A percentile compares a stretch with the other conserved stretches of the same genome.
Evolutionary conservation across 2,113 vertebrate species (phyloP).

Genomic region (Corydoras maculifer): DNA sequence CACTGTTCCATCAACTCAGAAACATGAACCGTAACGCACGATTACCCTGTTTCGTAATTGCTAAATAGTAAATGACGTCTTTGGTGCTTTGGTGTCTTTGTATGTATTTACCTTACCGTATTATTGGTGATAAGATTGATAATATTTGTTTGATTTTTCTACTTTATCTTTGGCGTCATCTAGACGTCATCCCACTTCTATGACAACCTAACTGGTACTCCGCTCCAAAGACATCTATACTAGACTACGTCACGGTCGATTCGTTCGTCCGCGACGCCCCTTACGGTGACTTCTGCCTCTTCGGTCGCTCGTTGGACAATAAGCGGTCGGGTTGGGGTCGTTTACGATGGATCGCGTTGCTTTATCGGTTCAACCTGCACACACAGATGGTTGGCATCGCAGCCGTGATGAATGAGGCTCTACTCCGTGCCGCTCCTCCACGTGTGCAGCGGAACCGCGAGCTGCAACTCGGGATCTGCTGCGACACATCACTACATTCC

Average conservation of each 20-base stretch:
- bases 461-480: constrained; percentile 67
- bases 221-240: not conserved
- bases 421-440: constrained; percentile 70
- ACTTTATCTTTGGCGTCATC: constrained; percentile 8
- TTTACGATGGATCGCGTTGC: not conserved
- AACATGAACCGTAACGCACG: too few relatives aligned
- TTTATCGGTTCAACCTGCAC: constrained; percentile 33
- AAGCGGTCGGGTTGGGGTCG: not conserved
- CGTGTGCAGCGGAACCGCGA: constrained; percentile 71
- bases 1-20: too few relatives aligned
- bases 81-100: too few relatives aligned
- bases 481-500: constrained; percentile 58
- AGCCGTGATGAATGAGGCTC: constrained; percentile 58
- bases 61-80: not conserved
- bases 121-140: too few relatives aligned
- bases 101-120: too few relatives aligned
- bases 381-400: constrained; percentile 67
- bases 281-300: too few relatives aligned
- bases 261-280: not conserved
- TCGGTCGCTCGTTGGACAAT: too few relatives aligned
- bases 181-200: constrained; percentile 1
- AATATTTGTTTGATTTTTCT: too few relatives aligned
- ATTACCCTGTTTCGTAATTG: not conserved
- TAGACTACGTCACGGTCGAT: constrained; percentile 26
- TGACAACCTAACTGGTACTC: not conserved